Evolutionary conservation across 2,797 vertebrate genomes (phyloP).

Genomic region (Oryzias dopingdopingensis): DNA sequence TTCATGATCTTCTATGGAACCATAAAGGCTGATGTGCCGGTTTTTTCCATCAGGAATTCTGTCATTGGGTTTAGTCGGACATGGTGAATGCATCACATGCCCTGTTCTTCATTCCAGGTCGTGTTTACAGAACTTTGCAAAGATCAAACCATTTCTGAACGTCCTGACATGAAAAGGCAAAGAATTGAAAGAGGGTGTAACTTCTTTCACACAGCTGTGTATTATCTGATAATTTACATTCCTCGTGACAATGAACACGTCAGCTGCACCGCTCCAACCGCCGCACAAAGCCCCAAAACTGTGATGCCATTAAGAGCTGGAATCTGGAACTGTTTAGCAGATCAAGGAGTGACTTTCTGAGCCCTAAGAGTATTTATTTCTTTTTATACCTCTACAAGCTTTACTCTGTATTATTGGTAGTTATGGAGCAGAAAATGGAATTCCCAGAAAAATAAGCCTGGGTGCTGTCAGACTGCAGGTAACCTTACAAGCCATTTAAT

Average conservation of each 20-base stretch:
- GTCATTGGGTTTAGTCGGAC: too few species aligned
- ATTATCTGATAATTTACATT: slow-evolving; percentile 20
- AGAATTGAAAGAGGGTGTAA: not conserved
- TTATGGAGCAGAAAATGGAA: slow-evolving; percentile 72
- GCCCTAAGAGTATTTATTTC: slow-evolving; percentile 68
- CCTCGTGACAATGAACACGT: slow-evolving; percentile 33
- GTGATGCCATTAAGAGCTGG: slow-evolving; percentile 46
- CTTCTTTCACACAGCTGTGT: slow-evolving; percentile 8
- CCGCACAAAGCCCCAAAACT: slow-evolving; percentile 37
- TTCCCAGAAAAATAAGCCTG: slow-evolving; percentile 66
- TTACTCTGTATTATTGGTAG: slow-evolving; percentile 68
- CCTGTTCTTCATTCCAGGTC: too few species aligned
- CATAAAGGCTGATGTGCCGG: too few species aligned
- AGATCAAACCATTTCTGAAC: not conserved
- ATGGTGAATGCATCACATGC: too few species aligned
- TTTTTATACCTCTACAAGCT: slow-evolving; percentile 61
- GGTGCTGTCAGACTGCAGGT: slow-evolving; percentile 58
- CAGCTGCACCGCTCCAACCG: slow-evolving; percentile 14
- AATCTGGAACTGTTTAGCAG: slow-evolving; percentile 71
- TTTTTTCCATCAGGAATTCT: too few species aligned
- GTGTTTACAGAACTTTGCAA: not conserved
- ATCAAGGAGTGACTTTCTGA: slow-evolving; percentile 67
- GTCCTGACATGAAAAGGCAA: not conserved
- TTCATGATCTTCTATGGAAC: too few species aligned
- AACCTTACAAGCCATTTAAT: slow-evolving; percentile 69